These are phyloP conservation scores for Heliconius aoede DNA, from an alignment of 2,888 invertebrate species.

Conservation along the genomic window DNA sequence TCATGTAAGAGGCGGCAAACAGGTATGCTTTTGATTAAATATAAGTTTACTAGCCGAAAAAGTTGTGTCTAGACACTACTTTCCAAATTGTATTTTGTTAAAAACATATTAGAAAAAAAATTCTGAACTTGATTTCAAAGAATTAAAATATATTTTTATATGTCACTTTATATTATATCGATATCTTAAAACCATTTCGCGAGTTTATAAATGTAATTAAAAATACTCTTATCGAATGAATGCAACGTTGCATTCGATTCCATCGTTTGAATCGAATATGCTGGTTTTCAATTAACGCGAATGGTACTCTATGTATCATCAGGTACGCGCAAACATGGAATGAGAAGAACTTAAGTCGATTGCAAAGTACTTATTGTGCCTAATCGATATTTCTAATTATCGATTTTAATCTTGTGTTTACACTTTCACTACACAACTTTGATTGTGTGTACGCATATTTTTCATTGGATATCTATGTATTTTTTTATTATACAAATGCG, in stretches of 20 bases:
- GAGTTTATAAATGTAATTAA: conserved; percentile 6
- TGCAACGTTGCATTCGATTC: conserved; percentile 10
- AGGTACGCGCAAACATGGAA: conserved; percentile 15
- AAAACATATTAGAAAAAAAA: too few relatives aligned
- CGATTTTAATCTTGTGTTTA: not conserved
- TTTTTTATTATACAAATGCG: too few relatives aligned
- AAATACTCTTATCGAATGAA: conserved; percentile 16
- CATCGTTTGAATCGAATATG: not conserved
- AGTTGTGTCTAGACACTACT: too few relatives aligned
- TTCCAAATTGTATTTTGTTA: not conserved
- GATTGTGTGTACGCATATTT: not conserved
- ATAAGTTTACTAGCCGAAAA: too few relatives aligned
- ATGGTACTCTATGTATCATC: conserved; percentile 21
- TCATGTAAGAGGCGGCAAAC: not conserved
- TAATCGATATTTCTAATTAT: conserved; percentile 20
- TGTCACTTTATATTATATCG: not conserved
- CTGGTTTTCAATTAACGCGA: conserved; percentile 23
- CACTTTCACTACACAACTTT: not conserved
- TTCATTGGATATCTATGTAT: too few relatives aligned
- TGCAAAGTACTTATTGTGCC: conserved; percentile 2
- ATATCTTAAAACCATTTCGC: not conserved
- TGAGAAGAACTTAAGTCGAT: conserved; percentile 1
- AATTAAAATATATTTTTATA: not conserved
- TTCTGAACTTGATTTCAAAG: too few relatives aligned
- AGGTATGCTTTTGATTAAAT: not conserved